Base-by-base conservation (phyloP, 2,797 vertebrate species). In the Onychomys torridus region DNA sequence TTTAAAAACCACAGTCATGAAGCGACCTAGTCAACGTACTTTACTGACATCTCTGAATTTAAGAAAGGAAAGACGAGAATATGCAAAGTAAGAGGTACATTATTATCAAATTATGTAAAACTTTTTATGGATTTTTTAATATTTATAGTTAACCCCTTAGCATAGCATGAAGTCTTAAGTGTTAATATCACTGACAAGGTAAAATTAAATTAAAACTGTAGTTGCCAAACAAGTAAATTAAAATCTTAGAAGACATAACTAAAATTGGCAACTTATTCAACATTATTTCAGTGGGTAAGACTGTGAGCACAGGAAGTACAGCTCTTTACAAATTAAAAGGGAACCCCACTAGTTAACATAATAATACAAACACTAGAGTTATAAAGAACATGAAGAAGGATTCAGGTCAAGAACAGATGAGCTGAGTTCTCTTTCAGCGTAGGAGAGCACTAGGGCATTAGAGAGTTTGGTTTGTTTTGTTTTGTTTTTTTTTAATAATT, bases 301-400 rank as follows among this genome's bases (percentile, higher is more conserved):
- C 29, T 2, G n/a, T 76, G 37, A 2, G 1, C 65, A 29, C 1
- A 84, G 73, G 57, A 90, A 79, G 73, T n/a, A 67, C 6, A 84
- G 6, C 37, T 81, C 9, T 52, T 78, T 57, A 61, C 3, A 87
- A 32, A 73, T 5, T 37, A 37, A 87, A 92, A 83, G 29, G 12
- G 87, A 97, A n/a, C 19, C 43, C 90, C 52, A 93, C 37, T 16
- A 87, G 89, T 84, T 95, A 32, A 90, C 52, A 52, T 52, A 88
- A 81, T 71, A 14, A 63, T 19, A 32, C 3, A n/a, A 79, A 79
- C 49, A 94, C 84, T 49, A 55, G 25, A 49, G 67, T 10, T 49
- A 40, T 32, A 4, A 83, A 67, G 8, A 95, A 89, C n/a, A 32
- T 1, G n/a, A 12, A 57, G 34, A 55, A 73, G 5, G 13, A 46